Base-by-base conservation (phyloP, 2,888 invertebrate genomes). In the Ectemnius lituratus region DNA sequence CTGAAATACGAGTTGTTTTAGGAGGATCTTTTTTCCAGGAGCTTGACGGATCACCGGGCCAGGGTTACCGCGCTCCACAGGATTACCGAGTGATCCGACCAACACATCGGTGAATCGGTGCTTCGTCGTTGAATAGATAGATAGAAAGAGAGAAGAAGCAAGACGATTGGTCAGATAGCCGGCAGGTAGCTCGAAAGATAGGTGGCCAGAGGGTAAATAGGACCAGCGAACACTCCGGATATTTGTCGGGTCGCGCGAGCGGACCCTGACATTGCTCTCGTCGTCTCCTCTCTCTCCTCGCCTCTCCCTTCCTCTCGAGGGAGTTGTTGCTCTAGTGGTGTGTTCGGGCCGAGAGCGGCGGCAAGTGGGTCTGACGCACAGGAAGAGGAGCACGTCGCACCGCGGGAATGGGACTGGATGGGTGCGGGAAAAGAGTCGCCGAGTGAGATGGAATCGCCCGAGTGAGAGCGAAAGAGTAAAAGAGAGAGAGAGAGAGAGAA, bases 1-100 rank as follows among this genome's bases (percentile, higher is more conserved):
- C 64, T 62, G 76, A 81, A 65, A 76, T 73, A 76, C 46, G 69
- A 71, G 66, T 67, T 62, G 78, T 59, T 70, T 80, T 58, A 73
- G 18, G 61, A 45, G 52, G 1, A 8, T 60, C 59, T 62, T 68
- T 64, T 59, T 68, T 68, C 23, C 16, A 49, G 62, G 14, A n/a
- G 27, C 27, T 23, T 62, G 62, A 62, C 23, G 62, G 62, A 62
- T 62, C 62, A 11, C 37, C 37, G 37, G 37, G 11, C 37, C 37
- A 37, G 8, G 37, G 11, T 37, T 11, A 11, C 37, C 37, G 5
- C 37, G 52, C 52, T 52, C 52, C 16, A 52, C 52, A 14, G 52
- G 52, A 16, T 52, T 52, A 52, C 16, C n/a, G 52, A 16, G 16
- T 52, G 52, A 52, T 52, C 52, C n/a, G 4, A 1, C 14, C 4